Conservation (phyloP, 2,888 invertebrate genomes). For the Bedellia somnulentella region DNA sequence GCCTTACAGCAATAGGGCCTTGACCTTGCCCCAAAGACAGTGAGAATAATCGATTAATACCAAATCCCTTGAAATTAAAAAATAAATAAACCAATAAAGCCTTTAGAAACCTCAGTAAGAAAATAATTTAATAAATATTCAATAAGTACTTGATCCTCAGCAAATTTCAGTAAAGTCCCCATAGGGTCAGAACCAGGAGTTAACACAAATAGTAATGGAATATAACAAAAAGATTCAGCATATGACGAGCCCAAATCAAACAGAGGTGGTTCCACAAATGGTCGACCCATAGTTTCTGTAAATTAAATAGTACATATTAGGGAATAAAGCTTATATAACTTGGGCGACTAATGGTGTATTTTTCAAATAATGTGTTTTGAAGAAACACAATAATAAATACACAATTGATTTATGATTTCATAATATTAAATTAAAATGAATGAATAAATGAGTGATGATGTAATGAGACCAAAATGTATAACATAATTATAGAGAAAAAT, state of each 20-base stretch:
- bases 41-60: constrained; percentile 74
- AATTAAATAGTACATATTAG: constrained; percentile 1
- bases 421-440: too few relatives aligned
- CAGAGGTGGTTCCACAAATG: constrained; percentile 86
- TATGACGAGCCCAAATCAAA: constrained; percentile 86
- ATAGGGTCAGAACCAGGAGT: constrained; percentile 95
- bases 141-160: constrained; percentile 75
- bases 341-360: background rate
- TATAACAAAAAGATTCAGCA: constrained; percentile 80
- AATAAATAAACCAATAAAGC: background rate
- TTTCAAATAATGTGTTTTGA: background rate
- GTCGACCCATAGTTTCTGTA: constrained; percentile 69
- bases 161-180: constrained; percentile 84
- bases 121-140: background rate
- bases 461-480: too few relatives aligned
- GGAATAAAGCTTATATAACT: background rate
- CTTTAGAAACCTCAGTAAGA: background rate
- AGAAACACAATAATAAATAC: too few relatives aligned
- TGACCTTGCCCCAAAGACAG: constrained; percentile 93
- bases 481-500: too few relatives aligned
- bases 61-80: constrained; percentile 62
- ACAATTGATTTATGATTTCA: too few relatives aligned
- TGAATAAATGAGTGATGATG: too few relatives aligned
- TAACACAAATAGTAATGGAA: constrained; percentile 87
- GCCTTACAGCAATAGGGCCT: constrained; percentile 82